phyloP scores from a whole-genome alignment of 2,797 vertebrate species.

The Premnoplex brunnescens region DNA sequence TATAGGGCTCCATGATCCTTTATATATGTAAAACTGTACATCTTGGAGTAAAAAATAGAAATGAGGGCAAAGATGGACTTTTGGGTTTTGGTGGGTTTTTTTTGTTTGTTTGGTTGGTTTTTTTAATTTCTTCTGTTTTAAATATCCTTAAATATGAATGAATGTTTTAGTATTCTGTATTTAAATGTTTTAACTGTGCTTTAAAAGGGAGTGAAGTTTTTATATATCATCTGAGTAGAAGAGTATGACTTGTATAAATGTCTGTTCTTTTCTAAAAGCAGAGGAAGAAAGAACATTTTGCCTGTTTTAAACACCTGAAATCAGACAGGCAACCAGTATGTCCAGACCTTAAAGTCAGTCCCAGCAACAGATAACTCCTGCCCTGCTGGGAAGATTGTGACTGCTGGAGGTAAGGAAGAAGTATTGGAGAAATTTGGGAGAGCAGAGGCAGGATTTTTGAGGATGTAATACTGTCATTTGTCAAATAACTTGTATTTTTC shows the following conservation, averaged over 20 bases:
- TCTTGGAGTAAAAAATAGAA: neutral
- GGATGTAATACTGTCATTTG: neutral
- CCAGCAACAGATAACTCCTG: neutral
- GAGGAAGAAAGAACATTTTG: neutral
- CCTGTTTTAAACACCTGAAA: neutral
- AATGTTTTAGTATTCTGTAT: neutral
- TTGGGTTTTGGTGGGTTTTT: neutral
- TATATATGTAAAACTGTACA: neutral
- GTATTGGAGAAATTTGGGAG: neutral
- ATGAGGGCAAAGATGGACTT: neutral
- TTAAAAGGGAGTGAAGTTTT: neutral
- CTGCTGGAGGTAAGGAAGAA: neutral
- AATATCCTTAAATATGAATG: neutral
- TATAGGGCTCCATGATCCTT: neutral
- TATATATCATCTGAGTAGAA: neutral
- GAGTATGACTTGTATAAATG: neutral
- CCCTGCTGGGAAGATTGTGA: accelerated
- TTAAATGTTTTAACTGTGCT: neutral
- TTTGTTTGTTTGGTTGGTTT: too few species aligned
- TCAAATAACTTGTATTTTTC: neutral
- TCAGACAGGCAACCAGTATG: neutral
- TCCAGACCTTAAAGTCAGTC: neutral
- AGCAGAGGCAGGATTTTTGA: neutral
- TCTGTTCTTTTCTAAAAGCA: neutral
- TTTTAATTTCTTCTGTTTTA: neutral